Base-by-base conservation (phyloP, 2,888 invertebrate genomes). In the Xestoiulus laeticollis region DNA sequence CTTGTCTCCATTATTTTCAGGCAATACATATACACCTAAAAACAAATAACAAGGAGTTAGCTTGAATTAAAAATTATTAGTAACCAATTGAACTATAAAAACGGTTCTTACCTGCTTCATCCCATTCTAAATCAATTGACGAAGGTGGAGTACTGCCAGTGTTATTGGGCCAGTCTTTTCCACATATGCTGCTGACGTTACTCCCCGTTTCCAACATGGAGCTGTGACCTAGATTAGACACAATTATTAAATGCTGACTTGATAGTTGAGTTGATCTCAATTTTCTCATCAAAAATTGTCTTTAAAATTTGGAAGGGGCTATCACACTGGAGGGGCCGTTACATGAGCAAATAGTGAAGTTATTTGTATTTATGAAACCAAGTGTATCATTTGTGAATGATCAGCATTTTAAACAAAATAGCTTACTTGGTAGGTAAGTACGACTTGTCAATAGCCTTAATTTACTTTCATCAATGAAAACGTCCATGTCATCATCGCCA, bases 41-140 rank as follows among this genome's bases (percentile, higher is more conserved):
- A 87, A 88, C 32, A 38, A 38, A 78, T 78, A 30, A 12, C 14
- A 14, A 16, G 26, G 0, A 16, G 78, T 38, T 38, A 32, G n/a
- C n/a, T 85, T 38, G 38, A 38, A 38, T n/a, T n/a, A n/a, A n/a
- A n/a, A n/a, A n/a, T n/a, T n/a, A n/a, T n/a, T n/a, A n/a, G 33
- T 43, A 22, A 12, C 22, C n/a, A 12, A 53, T 78, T 59, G 14
- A 1, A 12, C 22, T 43, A n/a, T 22, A 86, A 33, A 33, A 19
- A n/a, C 19, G 4, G 10, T n/a, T 22, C 82, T 87, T n/a, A 38
- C 87, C 87, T 26, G 87, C 95, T 90, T 95, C 94, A 91, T 95
- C 95, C 95, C 95, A 95, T 91, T 95, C 95, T 88, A 95, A 92
- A 90, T 95, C 95, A 88, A 95, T 91, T 5, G 95, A 95, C 90